Evolutionary conservation across 2,113 vertebrate genomes (phyloP).

Genomic region (Montifringilla adamsi): DNA sequence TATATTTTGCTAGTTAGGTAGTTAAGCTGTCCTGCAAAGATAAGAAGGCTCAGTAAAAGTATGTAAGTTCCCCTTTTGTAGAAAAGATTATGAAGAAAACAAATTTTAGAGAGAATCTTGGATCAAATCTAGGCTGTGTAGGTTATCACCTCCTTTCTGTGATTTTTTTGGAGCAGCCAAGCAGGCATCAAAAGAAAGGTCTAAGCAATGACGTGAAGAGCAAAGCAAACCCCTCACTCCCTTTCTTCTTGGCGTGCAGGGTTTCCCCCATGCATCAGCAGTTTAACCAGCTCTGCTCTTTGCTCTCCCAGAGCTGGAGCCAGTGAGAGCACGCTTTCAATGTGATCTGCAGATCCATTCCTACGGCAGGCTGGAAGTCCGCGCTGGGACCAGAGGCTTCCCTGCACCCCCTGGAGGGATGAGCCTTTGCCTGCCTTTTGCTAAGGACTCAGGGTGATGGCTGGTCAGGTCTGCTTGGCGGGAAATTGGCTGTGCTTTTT

Average conservation of each 20-base stretch:
- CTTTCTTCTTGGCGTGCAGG: not conserved
- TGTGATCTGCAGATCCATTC: not conserved
- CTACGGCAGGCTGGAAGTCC: not conserved
- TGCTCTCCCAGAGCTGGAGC: not conserved
- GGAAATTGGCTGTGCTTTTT: not conserved
- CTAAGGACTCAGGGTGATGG: not conserved
- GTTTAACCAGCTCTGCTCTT: not conserved
- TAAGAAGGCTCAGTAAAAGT: not conserved
- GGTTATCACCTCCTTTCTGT: not conserved
- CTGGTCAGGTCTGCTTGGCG: not conserved
- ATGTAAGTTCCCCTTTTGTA: not conserved
- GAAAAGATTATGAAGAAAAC: not conserved
- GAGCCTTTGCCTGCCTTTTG: not conserved
- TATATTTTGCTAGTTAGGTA: not conserved
- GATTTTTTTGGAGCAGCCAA: not conserved
- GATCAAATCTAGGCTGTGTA: not conserved
- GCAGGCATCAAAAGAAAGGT: not conserved
- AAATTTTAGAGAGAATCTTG: not conserved
- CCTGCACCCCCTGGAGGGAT: not conserved
- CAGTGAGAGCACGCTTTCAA: fast-evolving
- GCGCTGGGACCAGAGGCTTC: not conserved
- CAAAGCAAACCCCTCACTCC: not conserved
- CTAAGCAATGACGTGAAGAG: not conserved
- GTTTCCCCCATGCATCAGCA: not conserved
- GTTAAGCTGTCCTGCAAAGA: not conserved